Conservation (phyloP, 2,888 invertebrate species). For the Leptinotarsa haldemani region DNA sequence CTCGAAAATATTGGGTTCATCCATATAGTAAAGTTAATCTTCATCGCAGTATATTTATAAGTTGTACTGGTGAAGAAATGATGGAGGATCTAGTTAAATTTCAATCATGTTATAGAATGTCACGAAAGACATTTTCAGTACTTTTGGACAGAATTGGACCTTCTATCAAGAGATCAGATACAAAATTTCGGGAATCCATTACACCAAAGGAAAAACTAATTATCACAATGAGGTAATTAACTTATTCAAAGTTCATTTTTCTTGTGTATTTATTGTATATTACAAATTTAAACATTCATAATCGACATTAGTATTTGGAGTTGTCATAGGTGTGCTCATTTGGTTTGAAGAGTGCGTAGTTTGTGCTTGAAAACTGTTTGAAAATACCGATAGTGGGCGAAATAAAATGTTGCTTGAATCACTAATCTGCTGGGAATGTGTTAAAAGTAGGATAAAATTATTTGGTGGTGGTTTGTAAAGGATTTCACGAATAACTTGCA, state of each 20-base stretch:
- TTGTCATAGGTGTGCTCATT: background rate
- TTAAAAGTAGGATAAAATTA: background rate
- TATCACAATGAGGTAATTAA: background rate
- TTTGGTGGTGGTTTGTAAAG: too few species aligned
- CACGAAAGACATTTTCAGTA: background rate
- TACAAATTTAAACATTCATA: background rate
- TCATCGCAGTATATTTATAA: slow-evolving; percentile 8
- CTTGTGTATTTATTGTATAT: background rate
- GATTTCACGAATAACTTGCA: background rate
- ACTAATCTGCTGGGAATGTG: background rate
- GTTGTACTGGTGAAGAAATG: slow-evolving; percentile 10
- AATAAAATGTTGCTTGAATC: background rate
- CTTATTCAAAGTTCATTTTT: background rate
- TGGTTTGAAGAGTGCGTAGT: background rate
- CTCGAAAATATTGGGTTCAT: background rate
- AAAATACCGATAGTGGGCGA: background rate
- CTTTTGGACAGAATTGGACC: slow-evolving; percentile 8
- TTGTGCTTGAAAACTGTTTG: slow-evolving; percentile 4
- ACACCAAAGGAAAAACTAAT: background rate
- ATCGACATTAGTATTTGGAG: background rate
- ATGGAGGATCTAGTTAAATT: slow-evolving; percentile 3
- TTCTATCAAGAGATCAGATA: slow-evolving; percentile 4
- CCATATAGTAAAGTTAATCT: background rate
- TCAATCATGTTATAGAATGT: slow-evolving; percentile 3
- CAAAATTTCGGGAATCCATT: background rate